Conservation (phyloP, 1,140 invertebrate genomes). For the Euglossa dilemma region DNA sequence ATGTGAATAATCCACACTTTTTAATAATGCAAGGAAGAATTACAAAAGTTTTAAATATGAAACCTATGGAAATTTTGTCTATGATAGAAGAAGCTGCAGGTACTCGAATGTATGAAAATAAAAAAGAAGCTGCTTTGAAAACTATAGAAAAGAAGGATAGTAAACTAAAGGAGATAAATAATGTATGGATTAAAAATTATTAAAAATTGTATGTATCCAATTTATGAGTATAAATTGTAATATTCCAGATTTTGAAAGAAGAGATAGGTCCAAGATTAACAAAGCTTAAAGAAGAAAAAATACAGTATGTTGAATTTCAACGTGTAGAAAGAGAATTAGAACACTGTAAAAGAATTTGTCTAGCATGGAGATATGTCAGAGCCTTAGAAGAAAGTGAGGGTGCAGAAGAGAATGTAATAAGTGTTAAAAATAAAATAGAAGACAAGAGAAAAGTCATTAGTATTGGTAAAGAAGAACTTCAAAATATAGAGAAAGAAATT, state of each 20-base stretch:
- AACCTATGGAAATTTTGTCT: conserved; percentile 97
- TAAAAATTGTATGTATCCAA: background rate
- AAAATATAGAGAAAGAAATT: conserved; percentile 84
- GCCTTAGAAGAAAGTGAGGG: conserved; percentile 82
- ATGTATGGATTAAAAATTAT: conserved; percentile 84
- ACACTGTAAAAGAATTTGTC: conserved; percentile 89
- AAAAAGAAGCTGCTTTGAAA: conserved; percentile 93
- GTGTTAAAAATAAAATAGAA: conserved; percentile 83
- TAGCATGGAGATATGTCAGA: conserved; percentile 89
- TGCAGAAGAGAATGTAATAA: conserved; percentile 83
- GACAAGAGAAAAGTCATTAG: conserved; percentile 83
- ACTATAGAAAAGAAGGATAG: conserved; percentile 97
- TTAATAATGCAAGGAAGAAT: conserved; percentile 99
- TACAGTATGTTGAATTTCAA: conserved; percentile 94
- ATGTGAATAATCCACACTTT: conserved; percentile 99
- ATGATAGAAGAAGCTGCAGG: conserved; percentile 99
- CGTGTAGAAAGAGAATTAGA: conserved; percentile 93
- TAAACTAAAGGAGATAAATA: conserved; percentile 93
- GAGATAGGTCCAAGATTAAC: conserved; percentile 94
- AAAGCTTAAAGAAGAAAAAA: conserved; percentile 93
- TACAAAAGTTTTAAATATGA: conserved; percentile 99
- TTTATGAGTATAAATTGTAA: conserved; percentile 8
- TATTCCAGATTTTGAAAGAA: conserved; percentile 90
- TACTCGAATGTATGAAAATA: conserved; percentile 98
- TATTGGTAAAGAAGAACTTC: conserved; percentile 83